Evolutionary conservation across 2,888 invertebrate genomes (phyloP), one percentile per base, ranked within the genome.

Genomic region (Luperina nickerlii): DNA sequence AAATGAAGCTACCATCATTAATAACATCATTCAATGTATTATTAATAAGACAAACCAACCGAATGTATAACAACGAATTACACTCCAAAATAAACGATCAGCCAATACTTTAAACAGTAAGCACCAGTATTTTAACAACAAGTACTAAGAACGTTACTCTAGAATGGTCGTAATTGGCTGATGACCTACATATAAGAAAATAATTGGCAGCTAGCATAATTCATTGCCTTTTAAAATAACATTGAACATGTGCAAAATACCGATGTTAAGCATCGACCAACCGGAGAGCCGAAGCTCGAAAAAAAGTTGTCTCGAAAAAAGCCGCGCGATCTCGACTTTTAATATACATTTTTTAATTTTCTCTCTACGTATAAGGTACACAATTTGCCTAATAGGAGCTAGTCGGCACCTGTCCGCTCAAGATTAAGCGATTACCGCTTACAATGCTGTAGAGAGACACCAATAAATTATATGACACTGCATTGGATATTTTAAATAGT

Each of bases 371-470:
- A 90, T 89, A 91, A 83, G 89, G 90, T 78, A 87, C 84, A 88
- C 85, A 79, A 90, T 91, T 93, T 91, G 85, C 92, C 90, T 93
- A 93, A 91, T 90, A 91, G 88, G 90, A 86, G 71, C 83, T 90
- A 90, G 89, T 86, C 87, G 87, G 85, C 92, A 93, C 91, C 92
- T 93, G 93, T 88, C 90, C 81, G 63, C 75, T 83, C 79, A 76
- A 93, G 94, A 94, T 94, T 92, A 94, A 94, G 94, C 92, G 93
- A 94, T 94, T 94, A 94, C 87, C 79, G 67, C 67, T 74, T 80
- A 86, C 88, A 89, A 87, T 88, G 88, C 74, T 80, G 79, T 81
- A 85, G 82, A 81, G 87, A 88, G 84, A 81, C 69, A 85, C 86
- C 88, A 91, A 92, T 93, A 93, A 93, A 93, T 93, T 91, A 92